Evolutionary conservation across 2,113 vertebrate species (phyloP).

Genomic region (Microtus richardsoni): DNA sequence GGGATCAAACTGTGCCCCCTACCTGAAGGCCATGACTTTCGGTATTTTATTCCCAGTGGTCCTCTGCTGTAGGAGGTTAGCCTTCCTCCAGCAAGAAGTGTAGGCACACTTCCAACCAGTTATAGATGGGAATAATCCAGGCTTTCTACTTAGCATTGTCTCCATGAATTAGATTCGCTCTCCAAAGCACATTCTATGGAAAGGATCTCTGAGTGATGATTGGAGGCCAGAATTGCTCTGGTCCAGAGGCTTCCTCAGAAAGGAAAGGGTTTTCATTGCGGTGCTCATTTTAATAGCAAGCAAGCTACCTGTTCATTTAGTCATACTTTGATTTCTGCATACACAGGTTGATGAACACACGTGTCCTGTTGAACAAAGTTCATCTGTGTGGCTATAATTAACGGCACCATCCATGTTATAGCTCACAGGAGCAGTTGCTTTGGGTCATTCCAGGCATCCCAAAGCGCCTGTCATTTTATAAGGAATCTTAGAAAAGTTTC

Average conservation of each 20-base stretch:
- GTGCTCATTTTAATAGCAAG: neutral
- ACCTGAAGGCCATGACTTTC: neutral
- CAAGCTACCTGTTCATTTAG: neutral
- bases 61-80: neutral
- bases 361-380: neutral
- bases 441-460: neutral
- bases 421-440: neutral
- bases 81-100: neutral
- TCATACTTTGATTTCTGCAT: neutral
- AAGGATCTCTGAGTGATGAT: neutral
- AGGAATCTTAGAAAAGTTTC: neutral
- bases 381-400: neutral
- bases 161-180: neutral
- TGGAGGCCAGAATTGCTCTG: neutral
- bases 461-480: neutral
- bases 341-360: neutral
- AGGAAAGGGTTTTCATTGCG: neutral
- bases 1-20: neutral
- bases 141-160: neutral
- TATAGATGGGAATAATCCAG: neutral
- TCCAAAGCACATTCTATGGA: neutral
- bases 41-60: neutral
- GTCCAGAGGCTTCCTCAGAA: neutral
- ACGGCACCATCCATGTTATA: neutral
- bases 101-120: neutral